phyloP scores from a whole-genome alignment of 2,113 vertebrate species.

The Myanophis thanlyinensis region DNA sequence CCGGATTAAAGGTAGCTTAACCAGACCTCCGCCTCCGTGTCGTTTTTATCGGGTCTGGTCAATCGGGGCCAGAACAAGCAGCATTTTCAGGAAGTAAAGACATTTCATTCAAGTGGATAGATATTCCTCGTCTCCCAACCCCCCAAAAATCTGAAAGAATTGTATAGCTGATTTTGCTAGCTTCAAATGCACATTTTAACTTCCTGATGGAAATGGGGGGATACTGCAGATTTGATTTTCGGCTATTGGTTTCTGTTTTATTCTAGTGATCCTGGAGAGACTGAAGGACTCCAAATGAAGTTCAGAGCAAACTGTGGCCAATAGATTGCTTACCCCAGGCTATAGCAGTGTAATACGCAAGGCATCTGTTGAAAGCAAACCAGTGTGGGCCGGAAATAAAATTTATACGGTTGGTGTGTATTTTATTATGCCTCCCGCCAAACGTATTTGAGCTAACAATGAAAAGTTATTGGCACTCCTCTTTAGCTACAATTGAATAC shows the following conservation, averaged over 20 bases:
- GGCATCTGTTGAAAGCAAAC: background rate
- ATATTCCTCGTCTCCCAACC: background rate
- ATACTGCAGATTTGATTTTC: background rate
- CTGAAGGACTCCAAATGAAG: background rate
- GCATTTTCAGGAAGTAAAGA: background rate
- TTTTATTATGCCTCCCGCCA: background rate
- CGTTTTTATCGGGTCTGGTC: too few relatives aligned
- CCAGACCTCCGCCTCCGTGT: too few relatives aligned
- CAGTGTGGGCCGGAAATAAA: background rate
- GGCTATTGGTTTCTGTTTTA: background rate
- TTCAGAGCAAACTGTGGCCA: background rate
- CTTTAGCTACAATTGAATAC: background rate
- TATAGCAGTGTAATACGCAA: background rate
- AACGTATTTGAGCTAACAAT: background rate
- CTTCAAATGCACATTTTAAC: background rate
- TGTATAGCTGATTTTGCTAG: background rate
- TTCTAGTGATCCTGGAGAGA: background rate
- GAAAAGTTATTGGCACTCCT: background rate
- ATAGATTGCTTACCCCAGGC: background rate
- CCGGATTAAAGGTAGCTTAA: too few relatives aligned
- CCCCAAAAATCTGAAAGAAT: background rate
- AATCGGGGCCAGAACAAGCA: too few relatives aligned
- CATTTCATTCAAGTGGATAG: background rate
- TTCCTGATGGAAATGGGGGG: background rate
- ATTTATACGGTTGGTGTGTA: background rate